Conservation (phyloP, 2,113 vertebrate species). For the Dermatemys mawii region DNA sequence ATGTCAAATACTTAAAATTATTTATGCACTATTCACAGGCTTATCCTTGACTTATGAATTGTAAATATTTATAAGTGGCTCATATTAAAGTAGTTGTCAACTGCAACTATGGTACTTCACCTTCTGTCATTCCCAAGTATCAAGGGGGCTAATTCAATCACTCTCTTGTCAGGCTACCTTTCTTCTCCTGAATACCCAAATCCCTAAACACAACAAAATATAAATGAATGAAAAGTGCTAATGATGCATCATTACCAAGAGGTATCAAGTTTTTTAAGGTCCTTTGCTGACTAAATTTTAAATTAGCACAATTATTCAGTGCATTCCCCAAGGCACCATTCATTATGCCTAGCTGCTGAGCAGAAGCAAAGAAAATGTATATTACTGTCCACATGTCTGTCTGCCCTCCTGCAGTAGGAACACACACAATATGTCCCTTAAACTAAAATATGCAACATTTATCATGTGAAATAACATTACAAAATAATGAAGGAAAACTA, state of each 20-base stretch:
- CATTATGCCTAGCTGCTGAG: constrained; percentile 67
- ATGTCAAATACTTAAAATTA: constrained; percentile 60
- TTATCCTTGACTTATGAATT: constrained; percentile 74
- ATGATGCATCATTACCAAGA: constrained; percentile 78
- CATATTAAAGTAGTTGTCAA: constrained; percentile 81
- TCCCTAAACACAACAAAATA: constrained; percentile 83
- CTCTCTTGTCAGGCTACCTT: constrained; percentile 80
- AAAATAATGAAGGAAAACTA: not conserved
- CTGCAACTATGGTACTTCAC: constrained; percentile 73
- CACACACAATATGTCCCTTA: not conserved
- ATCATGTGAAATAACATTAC: not conserved
- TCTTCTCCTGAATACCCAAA: constrained; percentile 76
- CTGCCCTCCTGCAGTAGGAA: constrained; percentile 32
- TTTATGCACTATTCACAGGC: constrained; percentile 63
- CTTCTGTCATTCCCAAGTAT: constrained; percentile 77
- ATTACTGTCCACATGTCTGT: constrained; percentile 50
- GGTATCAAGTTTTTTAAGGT: constrained; percentile 76
- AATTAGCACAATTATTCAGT: constrained; percentile 80
- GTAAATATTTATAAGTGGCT: constrained; percentile 84
- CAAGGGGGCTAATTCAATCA: constrained; percentile 78
- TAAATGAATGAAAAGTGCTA: constrained; percentile 78
- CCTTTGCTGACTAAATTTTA: constrained; percentile 79
- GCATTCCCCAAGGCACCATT: constrained; percentile 69
- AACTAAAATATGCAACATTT: not conserved
- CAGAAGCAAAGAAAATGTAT: constrained; percentile 59